A percentile compares a stretch with the other conserved stretches of the same genome.
These are phyloP conservation scores for Caracal caracal DNA, from an alignment of 2,113 vertebrate species.

Conservation along the genomic window DNA sequence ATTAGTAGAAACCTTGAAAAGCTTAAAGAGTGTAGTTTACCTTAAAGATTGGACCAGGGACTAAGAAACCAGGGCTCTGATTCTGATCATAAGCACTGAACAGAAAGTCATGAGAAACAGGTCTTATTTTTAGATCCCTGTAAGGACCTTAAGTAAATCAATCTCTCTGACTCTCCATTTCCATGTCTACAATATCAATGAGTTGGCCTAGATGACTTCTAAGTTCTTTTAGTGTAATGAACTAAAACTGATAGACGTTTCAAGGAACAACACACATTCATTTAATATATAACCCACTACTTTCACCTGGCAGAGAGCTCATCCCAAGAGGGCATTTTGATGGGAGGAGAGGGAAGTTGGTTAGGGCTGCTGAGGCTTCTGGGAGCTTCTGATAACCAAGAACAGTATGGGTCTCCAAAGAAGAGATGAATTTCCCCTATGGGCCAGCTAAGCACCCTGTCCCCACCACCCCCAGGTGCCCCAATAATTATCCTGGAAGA, in stretches of 20 bases:
- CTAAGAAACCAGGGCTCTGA: background rate
- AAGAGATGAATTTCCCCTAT: background rate
- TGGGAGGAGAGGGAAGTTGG: background rate
- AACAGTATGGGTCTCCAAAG: background rate
- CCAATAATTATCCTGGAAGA: background rate
- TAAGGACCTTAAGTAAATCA: slow-evolving; percentile 18
- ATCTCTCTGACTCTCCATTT: background rate
- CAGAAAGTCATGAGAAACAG: background rate
- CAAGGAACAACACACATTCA: background rate
- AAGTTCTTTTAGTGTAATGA: background rate
- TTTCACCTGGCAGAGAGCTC: background rate
- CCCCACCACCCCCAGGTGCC: background rate
- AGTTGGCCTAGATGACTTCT: slow-evolving; percentile 16
- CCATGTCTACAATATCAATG: background rate
- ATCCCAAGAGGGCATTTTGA: background rate
- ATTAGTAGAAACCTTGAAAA: background rate
- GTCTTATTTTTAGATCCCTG: background rate
- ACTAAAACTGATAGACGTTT: background rate
- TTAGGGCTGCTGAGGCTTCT: background rate
- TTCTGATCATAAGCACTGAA: background rate
- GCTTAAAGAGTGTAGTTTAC: background rate
- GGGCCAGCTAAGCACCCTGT: background rate
- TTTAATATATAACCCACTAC: background rate
- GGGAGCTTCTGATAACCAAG: background rate
- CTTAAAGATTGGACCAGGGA: background rate